Conservation (phyloP, 1,140 invertebrate genomes). For the Trichogramma pretiosum region DNA sequence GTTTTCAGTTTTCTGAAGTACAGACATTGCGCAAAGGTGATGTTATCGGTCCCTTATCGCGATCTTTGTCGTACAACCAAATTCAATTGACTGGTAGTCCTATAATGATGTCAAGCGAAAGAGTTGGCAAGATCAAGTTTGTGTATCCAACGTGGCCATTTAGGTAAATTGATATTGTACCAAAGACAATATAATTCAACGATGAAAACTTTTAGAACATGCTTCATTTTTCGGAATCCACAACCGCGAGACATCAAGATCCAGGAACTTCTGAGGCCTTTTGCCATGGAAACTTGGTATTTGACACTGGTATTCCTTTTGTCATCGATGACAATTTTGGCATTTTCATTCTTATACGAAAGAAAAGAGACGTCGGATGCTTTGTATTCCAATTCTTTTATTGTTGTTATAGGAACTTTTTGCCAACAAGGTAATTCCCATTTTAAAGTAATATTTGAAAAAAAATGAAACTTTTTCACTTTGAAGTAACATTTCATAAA, state of each 20-base stretch:
- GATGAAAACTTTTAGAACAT: background rate
- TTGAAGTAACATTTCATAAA: no score
- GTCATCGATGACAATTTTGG: slow-evolving; percentile 2
- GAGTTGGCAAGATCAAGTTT: background rate
- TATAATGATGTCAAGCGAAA: no score
- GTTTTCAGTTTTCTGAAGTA: no score
- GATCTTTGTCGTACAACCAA: no score
- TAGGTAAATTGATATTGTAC: background rate
- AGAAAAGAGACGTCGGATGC: background rate
- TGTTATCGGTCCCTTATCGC: no score
- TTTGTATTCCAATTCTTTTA: slow-evolving; percentile 1
- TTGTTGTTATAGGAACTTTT: background rate
- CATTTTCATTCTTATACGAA: background rate
- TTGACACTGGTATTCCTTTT: slow-evolving; percentile 6
- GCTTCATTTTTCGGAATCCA: slow-evolving; percentile 1
- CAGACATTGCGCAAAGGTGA: no score
- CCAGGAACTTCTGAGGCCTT: background rate
- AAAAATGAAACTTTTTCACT: background rate
- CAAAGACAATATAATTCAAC: background rate
- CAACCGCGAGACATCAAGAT: slow-evolving; percentile 4
- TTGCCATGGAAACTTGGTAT: slow-evolving; percentile 17
- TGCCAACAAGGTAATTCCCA: slow-evolving; percentile 15
- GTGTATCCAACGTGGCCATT: background rate
- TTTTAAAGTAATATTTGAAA: no score
- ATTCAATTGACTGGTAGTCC: no score